Evolutionary conservation across 1,140 invertebrate species (phyloP).

Genomic region (Himalopsyche phryganea): DNA sequence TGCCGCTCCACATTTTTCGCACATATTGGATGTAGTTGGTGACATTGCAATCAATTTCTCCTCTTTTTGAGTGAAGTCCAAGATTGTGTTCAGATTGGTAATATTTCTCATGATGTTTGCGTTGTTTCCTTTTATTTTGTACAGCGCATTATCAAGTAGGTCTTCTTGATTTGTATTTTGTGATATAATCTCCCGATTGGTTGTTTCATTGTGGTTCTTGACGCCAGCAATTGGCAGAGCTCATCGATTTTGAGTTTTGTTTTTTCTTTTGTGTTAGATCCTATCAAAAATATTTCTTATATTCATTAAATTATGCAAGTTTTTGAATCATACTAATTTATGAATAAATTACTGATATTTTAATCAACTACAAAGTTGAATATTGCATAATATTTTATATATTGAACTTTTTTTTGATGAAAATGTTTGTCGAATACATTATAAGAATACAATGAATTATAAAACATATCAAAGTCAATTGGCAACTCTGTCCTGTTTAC

Average conservation of each 20-base stretch:
- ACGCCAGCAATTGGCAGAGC: conserved; percentile 21
- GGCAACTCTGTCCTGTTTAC: too few relatives aligned
- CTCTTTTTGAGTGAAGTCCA: conserved; percentile 47
- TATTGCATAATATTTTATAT: too few relatives aligned
- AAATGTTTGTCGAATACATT: too few relatives aligned
- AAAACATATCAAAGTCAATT: too few relatives aligned
- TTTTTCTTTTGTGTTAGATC: conserved; percentile 14
- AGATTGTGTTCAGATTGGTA: conserved; percentile 44
- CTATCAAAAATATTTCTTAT: neutral
- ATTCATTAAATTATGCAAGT: neutral
- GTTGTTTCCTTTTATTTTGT: conserved; percentile 50
- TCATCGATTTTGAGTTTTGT: conserved; percentile 18
- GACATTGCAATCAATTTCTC: conserved; percentile 10
- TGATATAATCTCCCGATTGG: neutral
- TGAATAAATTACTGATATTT: neutral
- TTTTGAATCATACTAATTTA: neutral
- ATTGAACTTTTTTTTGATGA: too few relatives aligned
- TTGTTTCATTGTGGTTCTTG: conserved; percentile 1
- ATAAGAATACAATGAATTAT: too few relatives aligned
- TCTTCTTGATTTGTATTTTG: conserved; percentile 13
- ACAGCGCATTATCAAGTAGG: conserved; percentile 45
- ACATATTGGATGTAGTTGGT: conserved; percentile 1
- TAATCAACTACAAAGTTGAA: neutral
- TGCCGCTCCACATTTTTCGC: conserved; percentile 37
- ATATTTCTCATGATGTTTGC: conserved; percentile 49